These are phyloP conservation scores for Anorthoa munda DNA, from an alignment of 2,888 invertebrate genomes.

Conservation along the genomic window DNA sequence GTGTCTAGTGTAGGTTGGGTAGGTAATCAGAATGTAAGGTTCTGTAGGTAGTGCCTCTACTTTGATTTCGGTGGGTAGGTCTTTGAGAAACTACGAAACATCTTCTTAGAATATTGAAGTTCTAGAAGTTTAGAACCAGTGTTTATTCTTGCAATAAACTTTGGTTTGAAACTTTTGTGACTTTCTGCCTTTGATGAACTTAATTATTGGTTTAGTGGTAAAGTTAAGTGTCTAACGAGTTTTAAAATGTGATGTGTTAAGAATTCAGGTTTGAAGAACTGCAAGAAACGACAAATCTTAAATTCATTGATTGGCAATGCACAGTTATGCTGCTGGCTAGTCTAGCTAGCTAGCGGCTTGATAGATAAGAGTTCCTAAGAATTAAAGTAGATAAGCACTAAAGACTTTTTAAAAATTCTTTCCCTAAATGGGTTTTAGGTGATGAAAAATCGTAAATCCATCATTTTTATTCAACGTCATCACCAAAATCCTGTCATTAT, in stretches of 20 bases:
- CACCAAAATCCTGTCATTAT: no score
- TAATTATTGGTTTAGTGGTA: neutral
- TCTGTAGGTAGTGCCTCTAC: conserved; percentile 18
- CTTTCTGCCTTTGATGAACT: neutral
- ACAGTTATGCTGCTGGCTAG: no score
- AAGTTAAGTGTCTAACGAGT: neutral
- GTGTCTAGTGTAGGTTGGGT: conserved; percentile 26
- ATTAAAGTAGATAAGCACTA: neutral
- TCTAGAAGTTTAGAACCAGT: conserved; percentile 10
- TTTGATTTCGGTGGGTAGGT: conserved; percentile 19
- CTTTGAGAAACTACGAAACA: conserved; percentile 19
- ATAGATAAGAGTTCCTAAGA: no score
- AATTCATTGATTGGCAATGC: no score
- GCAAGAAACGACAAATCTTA: neutral
- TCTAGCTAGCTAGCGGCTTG: no score
- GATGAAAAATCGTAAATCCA: neutral
- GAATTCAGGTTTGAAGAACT: neutral
- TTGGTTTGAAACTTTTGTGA: conserved; percentile 12
- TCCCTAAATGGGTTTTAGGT: neutral
- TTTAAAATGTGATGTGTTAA: neutral
- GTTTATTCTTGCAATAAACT: conserved; percentile 10
- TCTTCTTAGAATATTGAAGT: conserved; percentile 10
- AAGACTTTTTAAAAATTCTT: neutral
- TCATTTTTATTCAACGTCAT: no score
- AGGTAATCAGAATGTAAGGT: conserved; percentile 42